These are phyloP conservation scores for Chaenocephalus aceratus DNA, from an alignment of 2,113 vertebrate genomes.

Conservation along the genomic window DNA sequence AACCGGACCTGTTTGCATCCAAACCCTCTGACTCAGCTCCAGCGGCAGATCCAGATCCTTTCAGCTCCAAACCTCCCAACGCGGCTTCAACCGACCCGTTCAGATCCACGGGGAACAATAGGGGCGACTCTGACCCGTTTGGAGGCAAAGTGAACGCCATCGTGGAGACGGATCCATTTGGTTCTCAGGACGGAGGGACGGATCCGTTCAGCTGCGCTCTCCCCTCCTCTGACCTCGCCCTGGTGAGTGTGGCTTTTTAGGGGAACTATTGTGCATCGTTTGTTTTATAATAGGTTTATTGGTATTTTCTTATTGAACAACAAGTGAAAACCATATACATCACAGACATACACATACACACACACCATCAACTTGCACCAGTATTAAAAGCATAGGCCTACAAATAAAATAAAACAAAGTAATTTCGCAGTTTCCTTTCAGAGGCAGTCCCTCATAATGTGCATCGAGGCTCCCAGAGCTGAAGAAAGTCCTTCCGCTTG, in stretches of 20 bases:
- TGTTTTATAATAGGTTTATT: no score
- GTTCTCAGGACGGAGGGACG: constrained; percentile 57
- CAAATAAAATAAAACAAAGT: no score
- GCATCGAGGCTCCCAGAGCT: no score
- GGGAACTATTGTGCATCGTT: no score
- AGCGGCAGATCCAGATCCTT: constrained; percentile 54
- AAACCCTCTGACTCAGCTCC: constrained; percentile 47
- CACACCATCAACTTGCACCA: no score
- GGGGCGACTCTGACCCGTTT: constrained; percentile 54
- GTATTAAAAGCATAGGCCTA: no score
- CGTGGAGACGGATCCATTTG: constrained; percentile 76
- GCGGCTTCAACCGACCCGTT: constrained; percentile 71
- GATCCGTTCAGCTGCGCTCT: constrained; percentile 78
- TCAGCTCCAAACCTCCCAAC: constrained; percentile 55
- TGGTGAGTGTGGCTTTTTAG: constrained; percentile 63
- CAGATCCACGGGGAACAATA: constrained; percentile 39
- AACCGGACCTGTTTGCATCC: constrained; percentile 74
- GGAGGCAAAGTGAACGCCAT: constrained; percentile 54
- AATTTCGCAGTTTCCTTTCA: no score
- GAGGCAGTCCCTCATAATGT: no score
- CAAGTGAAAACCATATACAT: no score
- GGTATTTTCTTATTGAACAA: no score
- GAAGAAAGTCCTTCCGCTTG: no score
- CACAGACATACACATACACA: no score
- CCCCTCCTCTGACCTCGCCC: constrained; percentile 60